These are phyloP conservation scores for Zenarchopterus dispar DNA, from an alignment of 2,797 vertebrate genomes.

Conservation along the genomic window DNA sequence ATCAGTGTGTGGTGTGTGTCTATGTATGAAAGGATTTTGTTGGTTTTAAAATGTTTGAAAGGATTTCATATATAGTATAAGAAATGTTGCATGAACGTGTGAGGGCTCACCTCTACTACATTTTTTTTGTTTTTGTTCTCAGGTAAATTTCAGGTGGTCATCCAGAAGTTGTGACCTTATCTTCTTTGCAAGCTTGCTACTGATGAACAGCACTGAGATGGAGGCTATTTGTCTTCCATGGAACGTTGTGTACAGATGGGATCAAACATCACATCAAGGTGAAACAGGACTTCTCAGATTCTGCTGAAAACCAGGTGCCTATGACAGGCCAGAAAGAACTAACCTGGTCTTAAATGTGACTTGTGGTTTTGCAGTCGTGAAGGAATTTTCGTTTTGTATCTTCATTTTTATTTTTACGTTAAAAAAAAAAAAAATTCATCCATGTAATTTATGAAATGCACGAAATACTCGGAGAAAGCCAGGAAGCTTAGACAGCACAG, in stretches of 20 bases:
- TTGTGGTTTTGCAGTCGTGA: constrained; percentile 3
- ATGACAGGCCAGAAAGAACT: not conserved
- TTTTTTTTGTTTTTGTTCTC: constrained; percentile 9
- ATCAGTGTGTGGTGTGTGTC: too few relatives aligned
- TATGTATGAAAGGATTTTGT: too few relatives aligned
- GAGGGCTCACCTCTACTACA: not conserved
- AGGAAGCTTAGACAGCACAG: too few relatives aligned
- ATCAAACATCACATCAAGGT: constrained; percentile 10
- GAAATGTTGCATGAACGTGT: too few relatives aligned
- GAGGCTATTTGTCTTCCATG: constrained; percentile 13
- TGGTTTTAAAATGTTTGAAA: too few relatives aligned
- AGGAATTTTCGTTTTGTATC: constrained; percentile 1
- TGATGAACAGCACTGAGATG: constrained; percentile 8
- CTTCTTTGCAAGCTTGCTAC: constrained; percentile 8
- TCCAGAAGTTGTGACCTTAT: constrained; percentile 80
- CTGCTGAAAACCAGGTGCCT: constrained; percentile 16
- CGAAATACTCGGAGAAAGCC: too few relatives aligned
- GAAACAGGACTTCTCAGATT: constrained; percentile 4
- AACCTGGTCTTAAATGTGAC: not conserved
- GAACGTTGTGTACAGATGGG: constrained; percentile 7
- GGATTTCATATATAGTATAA: too few relatives aligned
- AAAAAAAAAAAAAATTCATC: too few relatives aligned
- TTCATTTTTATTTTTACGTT: not conserved
- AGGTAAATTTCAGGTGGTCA: constrained; percentile 89
- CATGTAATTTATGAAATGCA: not conserved